Base-by-base conservation (phyloP, 2,113 vertebrate genomes). In the Tyto alba region DNA sequence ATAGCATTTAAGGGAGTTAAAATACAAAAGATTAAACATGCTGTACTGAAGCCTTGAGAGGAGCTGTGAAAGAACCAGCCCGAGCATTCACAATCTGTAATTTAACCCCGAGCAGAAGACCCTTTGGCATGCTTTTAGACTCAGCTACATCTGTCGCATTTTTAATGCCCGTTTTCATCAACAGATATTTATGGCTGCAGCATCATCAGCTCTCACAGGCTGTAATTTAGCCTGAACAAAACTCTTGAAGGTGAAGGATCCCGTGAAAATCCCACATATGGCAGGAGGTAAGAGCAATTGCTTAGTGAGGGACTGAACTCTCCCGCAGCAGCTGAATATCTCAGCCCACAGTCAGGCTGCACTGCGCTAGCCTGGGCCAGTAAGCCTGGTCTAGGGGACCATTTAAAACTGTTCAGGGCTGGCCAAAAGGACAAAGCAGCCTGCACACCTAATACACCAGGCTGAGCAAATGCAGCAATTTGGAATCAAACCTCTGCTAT, bases 31-130 rank as follows among this genome's bases (percentile, higher is more conserved):
- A 66, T 18, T 22, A 72, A 94, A 56, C 6, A 20, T 12, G 57
- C 53, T 47, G 75, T 75, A 14, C 60, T 16, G 66, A 85, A 50
- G 43, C 59, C 63, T 66, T 79, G 75, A 67, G 74, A 96, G 52
- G 41, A 64, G 43, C 69, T 10, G 0, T 30, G 43, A 41, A 62
- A 82, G 79, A 36, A 30, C 19, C 22, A 74, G 55, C 12, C 27
- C 16, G 60, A 94, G 78, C 64, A 47, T 41, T 77, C 0, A 0
- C 22, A 26, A 45, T 76, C 60, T 0, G 2, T 64, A 82, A 79
- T 71, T 64, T 67, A 76, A 90, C 60, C 40, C 67, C 68, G 50
- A 66, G 75, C 69, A 52, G 50, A 76, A 71, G 93, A 75, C 30
- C 50, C 67, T 77, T 71, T 23, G 26, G 13, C 47, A 30, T 6